phyloP scores from a whole-genome alignment of 1,140 invertebrate species.

The Halictus rubicundus region DNA sequence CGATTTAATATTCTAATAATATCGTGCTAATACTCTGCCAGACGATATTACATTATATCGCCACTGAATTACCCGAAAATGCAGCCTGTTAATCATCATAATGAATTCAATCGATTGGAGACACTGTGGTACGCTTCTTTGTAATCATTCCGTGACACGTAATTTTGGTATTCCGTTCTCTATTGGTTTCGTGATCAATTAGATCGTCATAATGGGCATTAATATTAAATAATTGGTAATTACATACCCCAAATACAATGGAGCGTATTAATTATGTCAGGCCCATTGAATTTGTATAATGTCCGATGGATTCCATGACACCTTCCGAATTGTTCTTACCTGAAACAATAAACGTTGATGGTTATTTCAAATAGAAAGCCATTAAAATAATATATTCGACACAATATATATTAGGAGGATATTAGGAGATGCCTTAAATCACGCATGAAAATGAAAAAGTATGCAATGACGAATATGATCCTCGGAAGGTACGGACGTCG shows the following conservation, averaged over 20 bases:
- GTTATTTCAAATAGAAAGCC: not conserved
- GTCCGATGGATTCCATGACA: not conserved
- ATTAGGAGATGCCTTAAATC: too few species aligned
- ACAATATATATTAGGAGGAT: too few species aligned
- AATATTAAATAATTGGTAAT: slow-evolving; percentile 5
- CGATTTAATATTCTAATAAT: not conserved
- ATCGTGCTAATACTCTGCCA: too few species aligned
- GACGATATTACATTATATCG: not conserved
- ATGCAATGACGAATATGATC: too few species aligned
- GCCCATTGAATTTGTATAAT: not conserved
- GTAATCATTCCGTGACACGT: not conserved
- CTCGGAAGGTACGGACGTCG: too few species aligned
- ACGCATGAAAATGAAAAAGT: too few species aligned
- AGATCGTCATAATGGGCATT: not conserved
- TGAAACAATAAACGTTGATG: not conserved
- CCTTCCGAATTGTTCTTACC: not conserved
- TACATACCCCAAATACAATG: not conserved
- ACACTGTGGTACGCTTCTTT: not conserved
- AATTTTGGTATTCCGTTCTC: not conserved
- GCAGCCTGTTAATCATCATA: not conserved
- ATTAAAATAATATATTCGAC: too few species aligned
- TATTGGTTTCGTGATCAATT: not conserved
- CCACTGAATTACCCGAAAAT: not conserved
- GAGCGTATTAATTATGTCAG: not conserved
- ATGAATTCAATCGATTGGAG: not conserved